Base-by-base conservation (phyloP, 2,888 invertebrate genomes). In the Crossocerus cetratus region DNA sequence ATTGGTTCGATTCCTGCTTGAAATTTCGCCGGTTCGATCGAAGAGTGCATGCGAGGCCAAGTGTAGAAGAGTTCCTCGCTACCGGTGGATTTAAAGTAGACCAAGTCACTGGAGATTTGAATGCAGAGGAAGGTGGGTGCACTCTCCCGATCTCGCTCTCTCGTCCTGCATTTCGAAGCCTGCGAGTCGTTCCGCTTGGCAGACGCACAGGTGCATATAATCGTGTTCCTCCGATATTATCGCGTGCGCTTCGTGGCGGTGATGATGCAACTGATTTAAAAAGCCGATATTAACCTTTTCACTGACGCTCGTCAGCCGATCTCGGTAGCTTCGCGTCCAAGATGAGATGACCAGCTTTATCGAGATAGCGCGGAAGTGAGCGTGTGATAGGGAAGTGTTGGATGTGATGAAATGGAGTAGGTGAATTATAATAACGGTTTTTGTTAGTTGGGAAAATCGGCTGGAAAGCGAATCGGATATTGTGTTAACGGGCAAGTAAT, bases 201-300 rank as follows among this genome's bases (percentile, higher is more conserved):
- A 22, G 44, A 60, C 59, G 44, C 59, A 32, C 32, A 44, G 44
- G 43, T 59, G 59, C 44, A 44, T 43, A 59, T 59, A 59, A 59
- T 59, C 44, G 59, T 18, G 43, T 59, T 59, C 16, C 59, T 14
- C 42, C 22, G 59, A 59, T 59, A 59, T 13, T 59, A 59, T 59
- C 59, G 32, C 32, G 32, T 16, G 59, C 16, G 43, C 5, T 59
- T 59, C 59, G 44, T 59, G 11, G 13, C 44, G 42, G 42, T 16
- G 42, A 42, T 43, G 59, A 49, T 16, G 49, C 16, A 49, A 49
- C 49, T 49, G n/a, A 16, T 14, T 49, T 14, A 49, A 49, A 49
- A 49, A 14, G n/a, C 1, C 49, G 49, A 49, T 49, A 49, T 49
- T 49, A 49, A 49, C 49, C 16, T 14, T 49, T 49, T 49, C 49